Evolutionary conservation across 1,140 invertebrate species (phyloP).

Genomic region (Heliothis subflexa): DNA sequence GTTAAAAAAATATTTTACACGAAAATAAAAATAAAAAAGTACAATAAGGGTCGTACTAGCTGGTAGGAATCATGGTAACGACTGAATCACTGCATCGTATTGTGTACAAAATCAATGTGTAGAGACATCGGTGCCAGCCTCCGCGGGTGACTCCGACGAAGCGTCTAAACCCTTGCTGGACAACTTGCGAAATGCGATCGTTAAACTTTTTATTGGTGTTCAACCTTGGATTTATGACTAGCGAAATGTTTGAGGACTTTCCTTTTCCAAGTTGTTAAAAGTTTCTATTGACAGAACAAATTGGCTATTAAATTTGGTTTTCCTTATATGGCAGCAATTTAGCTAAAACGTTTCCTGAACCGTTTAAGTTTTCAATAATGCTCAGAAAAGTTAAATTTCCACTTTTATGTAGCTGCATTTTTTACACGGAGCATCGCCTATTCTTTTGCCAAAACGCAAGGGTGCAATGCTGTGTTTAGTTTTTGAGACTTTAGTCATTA

Average conservation of each 20-base stretch:
- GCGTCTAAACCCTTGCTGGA: slow-evolving; percentile 70
- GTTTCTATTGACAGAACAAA: slow-evolving; percentile 25
- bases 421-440: too few relatives aligned
- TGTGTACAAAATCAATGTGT: slow-evolving; percentile 73
- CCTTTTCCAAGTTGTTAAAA: slow-evolving; percentile 26
- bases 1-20: slow-evolving; percentile 48
- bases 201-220: slow-evolving; percentile 73
- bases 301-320: slow-evolving; percentile 11
- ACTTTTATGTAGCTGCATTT: too few relatives aligned
- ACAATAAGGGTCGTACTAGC: slow-evolving; percentile 57
- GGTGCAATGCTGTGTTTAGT: too few relatives aligned
- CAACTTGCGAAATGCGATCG: slow-evolving; percentile 69
- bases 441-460: too few relatives aligned
- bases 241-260: slow-evolving; percentile 22
- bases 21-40: slow-evolving; percentile 59
- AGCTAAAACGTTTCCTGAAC: too few relatives aligned
- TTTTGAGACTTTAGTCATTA: too few relatives aligned
- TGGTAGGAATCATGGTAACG: slow-evolving; percentile 64
- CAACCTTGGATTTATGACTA: slow-evolving; percentile 63
- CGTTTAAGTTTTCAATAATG: too few relatives aligned
- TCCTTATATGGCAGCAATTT: background rate
- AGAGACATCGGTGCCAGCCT: slow-evolving; percentile 74
- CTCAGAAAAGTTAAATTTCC: too few relatives aligned
- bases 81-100: slow-evolving; percentile 66
- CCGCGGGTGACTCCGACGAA: slow-evolving; percentile 46